Evolutionary conservation across 1,140 invertebrate species (phyloP).

Genomic region (Drosophila sechellia): DNA sequence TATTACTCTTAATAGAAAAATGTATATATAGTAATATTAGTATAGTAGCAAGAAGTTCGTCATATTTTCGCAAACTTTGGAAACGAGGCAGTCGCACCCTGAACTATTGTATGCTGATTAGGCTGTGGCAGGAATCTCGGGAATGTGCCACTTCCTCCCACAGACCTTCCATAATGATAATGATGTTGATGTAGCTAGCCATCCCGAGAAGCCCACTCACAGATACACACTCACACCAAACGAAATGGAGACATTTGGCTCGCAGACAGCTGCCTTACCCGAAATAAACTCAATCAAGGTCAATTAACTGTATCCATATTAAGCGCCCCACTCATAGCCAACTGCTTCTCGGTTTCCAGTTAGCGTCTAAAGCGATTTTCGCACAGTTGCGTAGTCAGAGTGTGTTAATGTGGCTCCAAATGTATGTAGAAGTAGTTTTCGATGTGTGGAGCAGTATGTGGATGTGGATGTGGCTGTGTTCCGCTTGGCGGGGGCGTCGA

Average conservation of each 20-base stretch:
- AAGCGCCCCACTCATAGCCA: conserved; percentile 47
- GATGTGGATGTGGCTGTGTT: conserved; percentile 33
- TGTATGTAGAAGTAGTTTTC: conserved; percentile 23
- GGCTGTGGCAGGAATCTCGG: conserved; percentile 2
- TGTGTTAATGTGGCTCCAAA: conserved; percentile 34
- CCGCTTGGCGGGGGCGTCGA: conserved; percentile 70
- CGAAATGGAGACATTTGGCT: conserved; percentile 34
- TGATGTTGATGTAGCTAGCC: conserved; percentile 1
- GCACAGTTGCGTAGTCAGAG: conserved; percentile 45
- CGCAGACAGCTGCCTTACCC: conserved; percentile 30
- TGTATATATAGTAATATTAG: no score
- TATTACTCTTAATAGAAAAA: no score
- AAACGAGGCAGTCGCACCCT: conserved; percentile 7
- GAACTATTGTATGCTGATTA: conserved; percentile 31
- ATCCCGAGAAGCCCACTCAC: not conserved
- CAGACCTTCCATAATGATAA: conserved; percentile 13
- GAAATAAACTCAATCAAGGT: conserved; percentile 83
- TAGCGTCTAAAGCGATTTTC: conserved; percentile 60
- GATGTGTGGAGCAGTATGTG: conserved; percentile 15
- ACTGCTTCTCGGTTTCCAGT: conserved; percentile 29
- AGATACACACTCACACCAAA: not conserved
- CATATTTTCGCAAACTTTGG: not conserved
- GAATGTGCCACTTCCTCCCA: conserved; percentile 6
- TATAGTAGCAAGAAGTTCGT: not conserved
- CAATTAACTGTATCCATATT: conserved; percentile 84